Conservation (phyloP, 2,888 invertebrate species). For the Polydrusus tereticollis region DNA sequence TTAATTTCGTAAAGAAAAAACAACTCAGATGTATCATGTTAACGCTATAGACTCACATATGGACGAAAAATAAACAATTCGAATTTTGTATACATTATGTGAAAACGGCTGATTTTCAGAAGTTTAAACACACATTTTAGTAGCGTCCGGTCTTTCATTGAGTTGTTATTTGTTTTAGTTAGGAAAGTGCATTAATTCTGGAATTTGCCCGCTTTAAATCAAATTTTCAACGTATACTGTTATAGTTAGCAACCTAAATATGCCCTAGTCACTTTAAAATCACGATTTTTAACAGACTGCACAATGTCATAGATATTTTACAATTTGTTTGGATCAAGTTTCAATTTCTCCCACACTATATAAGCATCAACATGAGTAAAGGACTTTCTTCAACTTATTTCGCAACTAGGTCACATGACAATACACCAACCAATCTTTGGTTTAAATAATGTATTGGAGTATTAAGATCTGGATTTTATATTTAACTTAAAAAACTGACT, state of each 20-base stretch:
- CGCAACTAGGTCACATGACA: no score
- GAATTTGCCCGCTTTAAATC: background rate
- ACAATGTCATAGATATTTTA: no score
- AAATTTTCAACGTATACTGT: background rate
- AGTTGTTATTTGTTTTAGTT: slow-evolving; percentile 37
- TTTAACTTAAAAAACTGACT: no score
- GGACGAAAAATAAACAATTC: slow-evolving; percentile 31
- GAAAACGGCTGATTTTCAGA: slow-evolving; percentile 30
- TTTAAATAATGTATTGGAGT: no score
- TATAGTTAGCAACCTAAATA: background rate
- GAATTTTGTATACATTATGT: slow-evolving; percentile 35
- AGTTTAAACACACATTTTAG: slow-evolving; percentile 41
- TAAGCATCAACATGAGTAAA: no score
- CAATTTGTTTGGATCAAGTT: no score
- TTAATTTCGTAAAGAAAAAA: slow-evolving; percentile 14
- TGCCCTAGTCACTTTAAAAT: background rate
- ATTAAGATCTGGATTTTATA: no score
- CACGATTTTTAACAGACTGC: no score
- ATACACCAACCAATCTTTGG: no score
- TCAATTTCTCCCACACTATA: no score
- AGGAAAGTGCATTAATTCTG: slow-evolving; percentile 30
- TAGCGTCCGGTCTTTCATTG: slow-evolving; percentile 39
- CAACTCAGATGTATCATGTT: slow-evolving; percentile 36
- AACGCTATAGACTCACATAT: slow-evolving; percentile 36
- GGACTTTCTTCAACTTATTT: no score